Base-by-base conservation (phyloP, 2,113 vertebrate species). In the Pseudorasbora parva region DNA sequence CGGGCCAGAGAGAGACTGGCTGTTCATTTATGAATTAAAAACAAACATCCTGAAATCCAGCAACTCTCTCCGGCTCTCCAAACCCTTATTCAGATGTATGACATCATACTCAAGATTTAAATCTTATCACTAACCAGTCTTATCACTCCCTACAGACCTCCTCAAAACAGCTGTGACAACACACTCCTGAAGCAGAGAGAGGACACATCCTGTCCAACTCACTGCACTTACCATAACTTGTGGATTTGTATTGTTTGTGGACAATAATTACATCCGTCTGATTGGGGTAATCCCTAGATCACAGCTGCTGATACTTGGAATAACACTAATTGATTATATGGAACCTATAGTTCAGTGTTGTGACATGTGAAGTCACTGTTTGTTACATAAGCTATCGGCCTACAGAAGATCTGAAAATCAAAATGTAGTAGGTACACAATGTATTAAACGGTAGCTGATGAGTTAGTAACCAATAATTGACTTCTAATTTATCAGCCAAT, bases 101-200 rank as follows among this genome's bases (percentile, higher is more conserved):
- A 90, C 89, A 87, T 89, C 87, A 91, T 89, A 88, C 85, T 89
- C 91, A 83, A 92, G 89, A 92, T 92, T 92, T 90, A 84, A 43
- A 37, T 43, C 30, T 74, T 51, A 86, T 86, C 68, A 68, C 68
- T 76, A 75, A 85, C 87, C 91, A 91, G 89, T 91, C 90, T 82
- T 87, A 82, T 64, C 45, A 41, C 64, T 82, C 91, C 90, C 84
- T 84, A 54, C 73, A 88, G 89, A 87, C 84, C 25, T 74, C 43
- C 78, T 25, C 60, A 33, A 51, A 71, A 71, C 59, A 60, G 73
- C 85, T 89, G 85, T 84, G 76, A 23, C 6, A 87, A 92, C 90
- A 92, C 91, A 90, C 88, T 88, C 74, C 14, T 12, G 1, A 12
- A 37, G 9, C 71, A 89, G 84, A 86, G 82, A 84, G 84, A 81